A percentile compares a stretch with the other conserved stretches of the same genome.
phyloP scores from a whole-genome alignment of 2,113 vertebrate genomes.

The Pteronura brasiliensis region DNA sequence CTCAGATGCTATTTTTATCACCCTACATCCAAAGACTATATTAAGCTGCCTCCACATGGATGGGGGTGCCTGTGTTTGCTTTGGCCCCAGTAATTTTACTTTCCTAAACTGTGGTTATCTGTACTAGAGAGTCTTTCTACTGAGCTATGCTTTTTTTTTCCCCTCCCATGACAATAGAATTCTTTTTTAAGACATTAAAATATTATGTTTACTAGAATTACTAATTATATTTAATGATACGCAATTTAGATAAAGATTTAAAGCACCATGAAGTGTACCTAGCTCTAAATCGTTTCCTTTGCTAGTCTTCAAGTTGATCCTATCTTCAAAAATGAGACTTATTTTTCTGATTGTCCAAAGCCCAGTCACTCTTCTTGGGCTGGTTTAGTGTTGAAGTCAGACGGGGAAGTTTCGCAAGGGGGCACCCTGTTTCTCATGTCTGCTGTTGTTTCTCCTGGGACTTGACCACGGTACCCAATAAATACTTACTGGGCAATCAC shows the following conservation, averaged over 20 bases:
- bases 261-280: not conserved
- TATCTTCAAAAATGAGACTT: not conserved
- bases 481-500: not conserved
- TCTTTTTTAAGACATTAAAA: conserved; percentile 11
- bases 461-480: not conserved
- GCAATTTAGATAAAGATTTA: conserved; percentile 43
- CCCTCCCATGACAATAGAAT: conserved; percentile 6
- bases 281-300: conserved; percentile 23
- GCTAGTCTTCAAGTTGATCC: not conserved
- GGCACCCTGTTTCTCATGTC: not conserved
- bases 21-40: not conserved
- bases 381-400: not conserved
- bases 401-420: not conserved
- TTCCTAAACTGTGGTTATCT: conserved; percentile 10
- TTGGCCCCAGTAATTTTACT: not conserved
- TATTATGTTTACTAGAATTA: conserved; percentile 55
- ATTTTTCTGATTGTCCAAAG: not conserved
- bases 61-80: not conserved
- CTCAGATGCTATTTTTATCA: conserved; percentile 64
- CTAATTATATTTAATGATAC: conserved; percentile 63
- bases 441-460: not conserved
- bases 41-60: not conserved
- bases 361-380: not conserved
- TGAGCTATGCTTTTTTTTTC: not conserved
- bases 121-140: not conserved